Base-by-base conservation (phyloP, 2,888 invertebrate species). In the Cerceris rybyensis region DNA sequence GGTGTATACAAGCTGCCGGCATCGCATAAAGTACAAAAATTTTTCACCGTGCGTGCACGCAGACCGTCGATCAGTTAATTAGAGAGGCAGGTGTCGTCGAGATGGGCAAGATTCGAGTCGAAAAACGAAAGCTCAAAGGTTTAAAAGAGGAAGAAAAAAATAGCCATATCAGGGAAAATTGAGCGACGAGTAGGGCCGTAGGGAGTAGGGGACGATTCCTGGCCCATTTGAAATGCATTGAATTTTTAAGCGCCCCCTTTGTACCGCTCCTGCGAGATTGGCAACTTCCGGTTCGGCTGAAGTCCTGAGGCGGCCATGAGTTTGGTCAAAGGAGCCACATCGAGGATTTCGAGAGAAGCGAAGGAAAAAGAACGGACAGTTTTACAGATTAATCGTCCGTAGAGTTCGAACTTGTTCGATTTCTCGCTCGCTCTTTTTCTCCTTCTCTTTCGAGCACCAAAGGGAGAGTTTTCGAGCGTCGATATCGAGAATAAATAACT, bases 221-320 rank as follows among this genome's bases (percentile, higher is more conserved):
- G 85, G 84, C 87, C 91, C 90, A 91, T 91, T 91, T 91, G 89
- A 90, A 92, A 92, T 92, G 92, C 92, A 92, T 92, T 91, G 92
- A 92, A 92, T 92, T 92, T 92, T 91, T 90, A 90, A 92, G 91
- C 88, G 87, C 60, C 75, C 80, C 85, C 88, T 90, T 89, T 89
- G 87, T 89, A 81, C 72, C 60, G 69, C 78, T 75, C 80, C 73
- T 50, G 52, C 54, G 77, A 78, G 82, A 84, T 70, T 70, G 80
- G 55, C 72, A 75, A 81, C 78, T 84, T 87, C 82, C 82, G 85
- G 80, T 83, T 81, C 74, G 71, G 66, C 68, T 66, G 65, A 67
- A 71, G 66, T 66, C 78, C 60, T 61, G 55, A 63, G 77, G 57
- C 46, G 17, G 64, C 61, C 80, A 70, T 76, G 74, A 78, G 82